A percentile compares a stretch with the other conserved stretches of the same genome.
Conservation (phyloP, 64 coral and sea anemone species). For the Pocillopora damicornis region DNA sequence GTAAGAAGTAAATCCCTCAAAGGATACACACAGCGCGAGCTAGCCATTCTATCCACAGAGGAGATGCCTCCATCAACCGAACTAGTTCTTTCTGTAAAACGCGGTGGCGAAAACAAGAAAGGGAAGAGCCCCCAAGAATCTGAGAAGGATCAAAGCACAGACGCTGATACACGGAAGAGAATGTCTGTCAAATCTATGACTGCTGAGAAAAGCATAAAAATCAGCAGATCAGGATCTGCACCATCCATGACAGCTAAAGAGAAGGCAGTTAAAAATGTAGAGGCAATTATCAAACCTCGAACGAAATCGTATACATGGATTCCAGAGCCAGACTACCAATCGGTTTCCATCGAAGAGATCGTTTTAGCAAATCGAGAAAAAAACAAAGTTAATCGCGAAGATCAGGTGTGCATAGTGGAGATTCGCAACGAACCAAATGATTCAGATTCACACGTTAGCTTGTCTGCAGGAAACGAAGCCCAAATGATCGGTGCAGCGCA, state of each 20-base stretch:
- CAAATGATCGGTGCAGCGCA: neutral
- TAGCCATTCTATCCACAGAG: neutral
- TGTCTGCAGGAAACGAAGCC: neutral
- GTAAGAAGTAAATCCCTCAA: conserved; percentile 10
- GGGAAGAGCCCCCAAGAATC: neutral
- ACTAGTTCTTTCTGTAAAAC: neutral
- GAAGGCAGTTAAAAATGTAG: neutral
- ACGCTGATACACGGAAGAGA: neutral
- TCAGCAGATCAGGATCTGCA: conserved; percentile 28
- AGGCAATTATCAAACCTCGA: neutral
- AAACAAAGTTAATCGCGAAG: neutral
- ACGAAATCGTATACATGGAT: neutral
- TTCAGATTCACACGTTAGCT: neutral
- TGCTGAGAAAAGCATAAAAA: neutral
- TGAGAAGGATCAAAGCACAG: neutral
- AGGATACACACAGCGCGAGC: neutral
- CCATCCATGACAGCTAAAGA: conserved; percentile 28
- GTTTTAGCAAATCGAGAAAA: neutral
- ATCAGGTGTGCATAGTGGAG: neutral
- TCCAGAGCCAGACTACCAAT: conserved; percentile 48
- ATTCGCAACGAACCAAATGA: conserved; percentile 7
- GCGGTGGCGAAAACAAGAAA: neutral
- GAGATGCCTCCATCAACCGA: neutral
- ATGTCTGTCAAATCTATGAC: neutral
- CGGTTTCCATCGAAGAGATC: conserved; percentile 8